Evolutionary conservation across 2,113 vertebrate genomes (phyloP).

Genomic region (Hyperopisus bebe): DNA sequence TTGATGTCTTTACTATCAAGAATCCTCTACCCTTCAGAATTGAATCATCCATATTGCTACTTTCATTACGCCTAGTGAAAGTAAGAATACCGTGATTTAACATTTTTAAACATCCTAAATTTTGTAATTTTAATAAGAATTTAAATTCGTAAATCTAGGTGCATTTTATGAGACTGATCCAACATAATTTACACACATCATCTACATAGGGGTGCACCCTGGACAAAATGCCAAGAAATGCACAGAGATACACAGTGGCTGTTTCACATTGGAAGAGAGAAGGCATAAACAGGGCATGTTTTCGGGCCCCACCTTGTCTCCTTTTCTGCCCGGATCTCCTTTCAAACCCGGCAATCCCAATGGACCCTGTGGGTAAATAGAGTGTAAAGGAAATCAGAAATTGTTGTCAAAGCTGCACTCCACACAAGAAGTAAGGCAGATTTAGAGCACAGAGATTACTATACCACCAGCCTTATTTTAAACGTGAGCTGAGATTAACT

Average conservation of each 20-base stretch:
- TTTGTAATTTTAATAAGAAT: too few species aligned
- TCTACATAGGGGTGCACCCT: neutral
- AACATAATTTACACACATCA: neutral
- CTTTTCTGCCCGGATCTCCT: slow-evolving; percentile 76
- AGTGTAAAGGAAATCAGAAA: neutral
- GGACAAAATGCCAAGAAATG: neutral
- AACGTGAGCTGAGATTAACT: neutral
- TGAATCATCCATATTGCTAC: too few species aligned
- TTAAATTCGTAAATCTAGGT: too few species aligned
- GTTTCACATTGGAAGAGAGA: neutral
- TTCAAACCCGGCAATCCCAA: slow-evolving; percentile 79
- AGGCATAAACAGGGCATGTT: neutral
- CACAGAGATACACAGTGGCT: neutral
- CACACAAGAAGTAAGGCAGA: neutral
- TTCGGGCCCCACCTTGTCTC: slow-evolving; percentile 76
- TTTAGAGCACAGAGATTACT: neutral
- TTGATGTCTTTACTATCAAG: neutral
- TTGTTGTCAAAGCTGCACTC: neutral
- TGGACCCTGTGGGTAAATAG: slow-evolving; percentile 65
- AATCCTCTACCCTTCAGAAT: neutral
- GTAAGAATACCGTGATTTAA: too few species aligned
- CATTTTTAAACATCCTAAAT: too few species aligned
- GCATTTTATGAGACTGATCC: neutral
- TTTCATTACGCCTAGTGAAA: too few species aligned
- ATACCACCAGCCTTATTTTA: neutral